Base-by-base conservation (phyloP, 53 echinoderm and acorn worm genomes). In the Arbacia lixula region DNA sequence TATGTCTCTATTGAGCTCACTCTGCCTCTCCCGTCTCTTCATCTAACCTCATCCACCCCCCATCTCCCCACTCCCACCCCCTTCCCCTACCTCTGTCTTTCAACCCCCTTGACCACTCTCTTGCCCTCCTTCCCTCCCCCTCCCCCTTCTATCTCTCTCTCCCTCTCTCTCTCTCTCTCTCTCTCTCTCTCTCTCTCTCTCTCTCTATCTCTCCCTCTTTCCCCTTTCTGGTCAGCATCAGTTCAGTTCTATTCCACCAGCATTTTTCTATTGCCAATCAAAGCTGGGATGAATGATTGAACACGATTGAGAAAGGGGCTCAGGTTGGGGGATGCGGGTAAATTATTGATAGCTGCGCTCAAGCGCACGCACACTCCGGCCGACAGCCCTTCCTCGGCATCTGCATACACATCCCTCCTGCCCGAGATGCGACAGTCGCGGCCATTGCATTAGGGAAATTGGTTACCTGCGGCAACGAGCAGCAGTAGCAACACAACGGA, bases 211-310 rank as follows among this genome's bases (percentile, higher is more conserved):
- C 50, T 14, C 22, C 33, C n/a, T 5, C 22, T 57, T 5, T 57
- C 57, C 22, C 20, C 5, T 5, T 12, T 20, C 11, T 57, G 57
- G 57, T 21, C 21, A 57, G 46, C 46, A 46, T 46, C n/a, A n/a
- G n/a, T 27, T 4, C 27, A 69, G 29, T 74, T 53, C 34, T 74
- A 74, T 53, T 74, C 74, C 74, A 20, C 53, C 74, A 74, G 26
- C 74, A 12, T 29, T 77, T 58, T 81, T 81, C 82, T 64, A 63
- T 64, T 63, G 64, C 63, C 82, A 81, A 81, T 81, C 82, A 81
- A 51, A 81, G 82, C 43, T 34, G 29, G 41, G 33, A 81, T 81
- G 82, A 81, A 62, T 81, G 82, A 81, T 81, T 62, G 82, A 81
- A 63, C 82, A 81, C 82, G 64, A 81, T 81, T 81, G 82, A 63